These are phyloP conservation scores for Zosterops lateralis DNA, from an alignment of 2,113 vertebrate genomes.

Conservation along the genomic window DNA sequence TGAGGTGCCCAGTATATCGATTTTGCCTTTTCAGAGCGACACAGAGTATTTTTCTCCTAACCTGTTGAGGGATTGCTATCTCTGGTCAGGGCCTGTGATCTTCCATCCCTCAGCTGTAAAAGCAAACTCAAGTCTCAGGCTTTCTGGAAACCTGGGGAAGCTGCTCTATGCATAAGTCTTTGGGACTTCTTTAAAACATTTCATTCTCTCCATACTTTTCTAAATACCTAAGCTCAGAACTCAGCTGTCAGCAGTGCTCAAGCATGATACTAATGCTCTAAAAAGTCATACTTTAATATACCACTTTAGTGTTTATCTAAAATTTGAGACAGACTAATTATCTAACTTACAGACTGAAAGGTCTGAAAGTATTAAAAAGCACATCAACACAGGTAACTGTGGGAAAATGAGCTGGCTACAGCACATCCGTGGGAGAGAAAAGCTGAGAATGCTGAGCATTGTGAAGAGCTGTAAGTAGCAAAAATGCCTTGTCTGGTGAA, in stretches of 20 bases:
- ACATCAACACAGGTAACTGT: neutral
- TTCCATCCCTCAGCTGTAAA: neutral
- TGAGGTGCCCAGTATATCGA: fast-evolving
- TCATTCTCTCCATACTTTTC: neutral
- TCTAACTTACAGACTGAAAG: neutral
- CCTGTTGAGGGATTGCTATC: neutral
- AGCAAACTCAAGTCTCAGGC: neutral
- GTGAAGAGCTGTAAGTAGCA: neutral
- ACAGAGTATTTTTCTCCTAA: neutral
- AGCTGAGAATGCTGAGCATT: neutral
- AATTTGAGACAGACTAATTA: slow-evolving; percentile 16
- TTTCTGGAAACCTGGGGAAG: neutral
- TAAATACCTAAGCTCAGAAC: neutral
- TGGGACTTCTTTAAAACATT: neutral
- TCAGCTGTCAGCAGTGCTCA: neutral
- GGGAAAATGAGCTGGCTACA: neutral
- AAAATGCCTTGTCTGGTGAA: neutral
- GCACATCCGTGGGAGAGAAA: neutral
- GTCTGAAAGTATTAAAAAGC: neutral
- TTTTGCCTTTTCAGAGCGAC: neutral
- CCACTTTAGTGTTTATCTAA: neutral
- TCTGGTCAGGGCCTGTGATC: neutral
- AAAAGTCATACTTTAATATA: neutral
- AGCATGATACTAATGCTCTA: neutral
- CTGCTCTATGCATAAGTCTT: neutral